Evolutionary conservation across 2,888 invertebrate genomes (phyloP).

Genomic region (Phortica okadai): DNA sequence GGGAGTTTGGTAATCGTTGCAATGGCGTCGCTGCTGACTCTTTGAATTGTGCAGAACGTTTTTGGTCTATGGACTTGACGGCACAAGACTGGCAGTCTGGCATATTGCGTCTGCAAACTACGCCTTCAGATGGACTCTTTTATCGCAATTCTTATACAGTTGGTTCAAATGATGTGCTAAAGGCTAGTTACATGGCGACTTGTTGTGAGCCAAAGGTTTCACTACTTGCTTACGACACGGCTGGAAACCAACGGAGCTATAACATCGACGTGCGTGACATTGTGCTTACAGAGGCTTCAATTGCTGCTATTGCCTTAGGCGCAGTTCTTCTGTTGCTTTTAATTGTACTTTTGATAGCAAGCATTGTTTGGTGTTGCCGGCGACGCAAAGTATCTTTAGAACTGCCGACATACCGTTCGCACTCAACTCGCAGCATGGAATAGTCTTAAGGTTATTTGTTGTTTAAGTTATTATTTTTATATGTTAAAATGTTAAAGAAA

Average conservation of each 20-base stretch:
- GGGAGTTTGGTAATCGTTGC: constrained; percentile 82
- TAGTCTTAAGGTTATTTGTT: constrained; percentile 44
- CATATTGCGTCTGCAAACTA: constrained; percentile 79
- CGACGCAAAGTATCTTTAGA: constrained; percentile 79
- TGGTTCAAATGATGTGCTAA: constrained; percentile 82
- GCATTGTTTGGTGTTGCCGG: constrained; percentile 81
- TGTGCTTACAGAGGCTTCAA: constrained; percentile 77
- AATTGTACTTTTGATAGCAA: constrained; percentile 79
- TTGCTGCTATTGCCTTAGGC: constrained; percentile 85
- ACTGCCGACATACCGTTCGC: constrained; percentile 79
- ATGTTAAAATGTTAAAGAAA: neutral
- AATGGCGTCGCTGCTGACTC: constrained; percentile 74
- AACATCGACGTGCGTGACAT: constrained; percentile 80
- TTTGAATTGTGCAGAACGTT: constrained; percentile 80
- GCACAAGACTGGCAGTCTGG: constrained; percentile 83
- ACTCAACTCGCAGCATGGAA: constrained; percentile 72
- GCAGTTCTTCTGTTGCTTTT: constrained; percentile 81
- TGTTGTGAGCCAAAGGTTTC: constrained; percentile 85
- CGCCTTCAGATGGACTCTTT: constrained; percentile 79
- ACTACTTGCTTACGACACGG: constrained; percentile 82
- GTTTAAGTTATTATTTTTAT: neutral
- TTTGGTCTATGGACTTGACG: constrained; percentile 84
- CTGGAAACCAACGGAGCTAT: constrained; percentile 81
- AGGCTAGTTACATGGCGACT: constrained; percentile 82
- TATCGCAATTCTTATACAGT: constrained; percentile 81